Base-by-base conservation (phyloP, 2,888 invertebrate species). In the Drosophila colorata region DNA sequence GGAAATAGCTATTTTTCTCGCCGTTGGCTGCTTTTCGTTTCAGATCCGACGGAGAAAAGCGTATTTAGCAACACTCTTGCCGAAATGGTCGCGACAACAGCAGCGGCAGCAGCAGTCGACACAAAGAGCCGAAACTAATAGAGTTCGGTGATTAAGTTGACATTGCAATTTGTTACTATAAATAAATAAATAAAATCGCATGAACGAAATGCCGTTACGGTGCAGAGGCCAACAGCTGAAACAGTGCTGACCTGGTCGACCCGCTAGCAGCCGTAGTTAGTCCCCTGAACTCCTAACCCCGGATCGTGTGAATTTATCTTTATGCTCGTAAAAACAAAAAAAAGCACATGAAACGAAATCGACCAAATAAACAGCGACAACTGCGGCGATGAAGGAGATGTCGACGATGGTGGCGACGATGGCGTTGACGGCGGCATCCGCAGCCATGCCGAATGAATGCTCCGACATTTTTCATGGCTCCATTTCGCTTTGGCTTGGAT, bases 151-250 rank as follows among this genome's bases (percentile, higher is more conserved):
- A 81, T 85, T 85, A 87, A 78, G 85, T 85, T 85, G 85, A 87
- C 82, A 73, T 74, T 82, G 87, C 82, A 85, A 87, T 85, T 87
- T 85, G 87, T 82, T 85, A 74, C 76, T 74, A 84, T 85, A 87
- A 85, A 85, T 87, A 85, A 85, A 84, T 84, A 87, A 87, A 85
- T 82, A 78, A 87, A 87, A 80, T 82, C 81, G 80, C 78, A 87
- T 80, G 64, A 87, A 70, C 73, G 61, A 59, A 74, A 69, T 67
- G 31, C 52, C 61, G 67, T 55, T 57, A 37, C 66, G 59, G 52
- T 47, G 40, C 48, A 61, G 37, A 48, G 23, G 52, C 70, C 56
- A 61, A 55, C 40, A 46, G 11, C 56, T 47, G 38, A 16, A 53
- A 13, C 23, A n/a, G 16, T 28, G 48, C 16, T 63, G 51, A 65